Base-by-base conservation (phyloP, 1,140 invertebrate genomes). In the Diabrotica virgifera region DNA sequence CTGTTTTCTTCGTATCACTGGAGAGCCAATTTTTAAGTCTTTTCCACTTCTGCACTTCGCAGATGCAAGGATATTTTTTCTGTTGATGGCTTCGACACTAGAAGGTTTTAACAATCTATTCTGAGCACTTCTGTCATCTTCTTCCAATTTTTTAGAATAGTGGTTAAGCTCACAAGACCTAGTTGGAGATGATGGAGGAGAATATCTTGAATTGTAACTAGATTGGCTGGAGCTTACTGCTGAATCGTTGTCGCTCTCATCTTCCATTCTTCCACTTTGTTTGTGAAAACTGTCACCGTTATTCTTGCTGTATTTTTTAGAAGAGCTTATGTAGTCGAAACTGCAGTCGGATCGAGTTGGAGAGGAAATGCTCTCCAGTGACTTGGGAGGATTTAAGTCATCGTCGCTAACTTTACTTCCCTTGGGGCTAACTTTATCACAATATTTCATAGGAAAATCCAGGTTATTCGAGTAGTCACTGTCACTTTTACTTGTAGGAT, bases 211-310 rank as follows among this genome's bases (percentile, higher is more conserved):
- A 72, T 90, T 85, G 76, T 89, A 89, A 83, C 83, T 85, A 66
- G 86, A 81, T 64, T 87, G 88, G 40, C 89, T 90, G 40, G 86
- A 90, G 75, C 90, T 92, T 69, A 94, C 89, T 4, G 91, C 91
- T 6, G 91, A 93, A 77, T 94, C 92, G 73, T 91, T 93, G 75
- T 94, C 91, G 69, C 90, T 92, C 69, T 93, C 90, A 71, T 90
- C 87, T 69, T 77, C 84, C 51, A 36, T 72, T 73, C 68, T 78
- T 74, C 53, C 74, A 36, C 70, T 60, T 12, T 63, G 54, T 36
- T 68, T 67, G 11, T 67, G 14, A 5, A 13, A 40, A 11, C 10
- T 59, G 24, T 60, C 40, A 51, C 35, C 38, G 11, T 6, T 10
- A 37, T 62, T 59, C 66, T 61, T 70, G 6, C 38, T 64, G n/a